phyloP scores from a whole-genome alignment of 2,888 invertebrate species.

The Campoletis raptor region DNA sequence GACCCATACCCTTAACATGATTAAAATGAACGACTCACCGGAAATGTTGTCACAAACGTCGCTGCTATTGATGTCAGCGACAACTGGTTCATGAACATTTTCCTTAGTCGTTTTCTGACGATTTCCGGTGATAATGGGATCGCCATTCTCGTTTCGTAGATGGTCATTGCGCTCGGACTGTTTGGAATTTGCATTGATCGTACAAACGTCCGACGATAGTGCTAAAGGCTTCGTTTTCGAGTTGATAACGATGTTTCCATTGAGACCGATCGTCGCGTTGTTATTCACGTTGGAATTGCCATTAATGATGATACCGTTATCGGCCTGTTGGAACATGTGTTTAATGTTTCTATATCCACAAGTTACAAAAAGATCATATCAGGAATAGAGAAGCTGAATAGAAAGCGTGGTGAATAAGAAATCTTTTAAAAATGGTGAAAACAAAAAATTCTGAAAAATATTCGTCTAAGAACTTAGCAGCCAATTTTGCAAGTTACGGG shows the following conservation, averaged over 20 bases:
- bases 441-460: not conserved
- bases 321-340: constrained; percentile 82
- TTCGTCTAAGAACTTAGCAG: not conserved
- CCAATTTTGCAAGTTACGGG: not conserved
- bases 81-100: constrained; percentile 70
- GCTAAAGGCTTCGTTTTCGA: constrained; percentile 68
- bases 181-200: constrained; percentile 71
- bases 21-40: constrained; percentile 73
- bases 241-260: constrained; percentile 73
- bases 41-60: constrained; percentile 77
- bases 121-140: constrained; percentile 70
- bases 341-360: not conserved
- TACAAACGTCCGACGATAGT: constrained; percentile 71
- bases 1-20: not conserved
- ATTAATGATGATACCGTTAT: constrained; percentile 75
- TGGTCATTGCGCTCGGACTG: constrained; percentile 71
- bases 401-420: too few species aligned
- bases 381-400: not conserved
- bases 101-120: constrained; percentile 70
- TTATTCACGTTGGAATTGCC: constrained; percentile 75
- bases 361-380: constrained; percentile 1
- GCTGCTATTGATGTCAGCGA: constrained; percentile 77
- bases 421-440: not conserved
- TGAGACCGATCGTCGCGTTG: constrained; percentile 75
- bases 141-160: constrained; percentile 73